Evolutionary conservation across 2,797 vertebrate genomes (phyloP).

Genomic region (Rhinoraja longicauda): DNA sequence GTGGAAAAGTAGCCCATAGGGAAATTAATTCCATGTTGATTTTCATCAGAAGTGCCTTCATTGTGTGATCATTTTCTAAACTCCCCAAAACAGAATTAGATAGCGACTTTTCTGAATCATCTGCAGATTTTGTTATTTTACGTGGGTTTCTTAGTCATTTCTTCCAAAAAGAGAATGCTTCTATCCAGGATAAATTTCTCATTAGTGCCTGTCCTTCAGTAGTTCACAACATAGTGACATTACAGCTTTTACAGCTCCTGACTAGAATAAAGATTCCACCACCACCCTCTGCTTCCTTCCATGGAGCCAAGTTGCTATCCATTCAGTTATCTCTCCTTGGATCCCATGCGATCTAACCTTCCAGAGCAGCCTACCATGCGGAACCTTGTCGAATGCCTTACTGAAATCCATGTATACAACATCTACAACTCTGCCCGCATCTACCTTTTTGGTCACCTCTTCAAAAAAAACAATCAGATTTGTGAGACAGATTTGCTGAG

Average conservation of each 20-base stretch:
- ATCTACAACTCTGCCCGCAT: too few relatives aligned
- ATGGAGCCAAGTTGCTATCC: too few relatives aligned
- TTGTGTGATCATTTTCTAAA: neutral
- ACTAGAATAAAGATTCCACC: neutral
- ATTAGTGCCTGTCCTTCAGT: neutral
- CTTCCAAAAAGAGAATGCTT: neutral
- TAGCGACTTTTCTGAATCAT: neutral
- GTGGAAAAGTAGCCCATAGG: constrained; percentile 21
- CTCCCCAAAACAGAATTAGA: neutral
- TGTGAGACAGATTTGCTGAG: too few relatives aligned
- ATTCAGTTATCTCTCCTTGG: too few relatives aligned
- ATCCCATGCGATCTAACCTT: too few relatives aligned
- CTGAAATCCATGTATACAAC: too few relatives aligned
- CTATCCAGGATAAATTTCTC: neutral
- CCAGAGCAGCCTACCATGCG: too few relatives aligned
- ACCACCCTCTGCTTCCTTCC: too few relatives aligned
- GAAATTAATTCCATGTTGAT: constrained; percentile 30
- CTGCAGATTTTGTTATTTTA: neutral
- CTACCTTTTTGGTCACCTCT: too few relatives aligned
- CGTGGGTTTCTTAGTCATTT: neutral
- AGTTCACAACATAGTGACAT: neutral
- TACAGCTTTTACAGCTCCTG: neutral
- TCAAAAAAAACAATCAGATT: too few relatives aligned
- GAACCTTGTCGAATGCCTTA: too few relatives aligned
- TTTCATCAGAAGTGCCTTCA: constrained; percentile 12